Evolutionary conservation across 2,888 invertebrate genomes (phyloP).

Genomic region (Orthosia incerta): DNA sequence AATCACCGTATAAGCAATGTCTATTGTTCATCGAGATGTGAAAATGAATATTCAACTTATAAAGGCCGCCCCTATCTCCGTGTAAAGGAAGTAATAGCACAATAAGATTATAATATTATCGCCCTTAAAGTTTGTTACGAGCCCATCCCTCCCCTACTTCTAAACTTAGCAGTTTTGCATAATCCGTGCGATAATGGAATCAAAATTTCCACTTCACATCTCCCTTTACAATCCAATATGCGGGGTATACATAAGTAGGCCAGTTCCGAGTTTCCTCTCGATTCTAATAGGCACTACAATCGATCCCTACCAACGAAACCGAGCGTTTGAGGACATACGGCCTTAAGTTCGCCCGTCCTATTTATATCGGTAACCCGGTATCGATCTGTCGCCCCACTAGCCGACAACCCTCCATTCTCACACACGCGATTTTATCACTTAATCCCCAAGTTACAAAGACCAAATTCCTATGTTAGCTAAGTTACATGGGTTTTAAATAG

Average conservation of each 20-base stretch:
- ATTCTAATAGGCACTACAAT: slow-evolving; percentile 72
- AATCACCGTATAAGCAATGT: neutral
- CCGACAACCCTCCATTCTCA: slow-evolving; percentile 81
- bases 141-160: slow-evolving; percentile 19
- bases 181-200: slow-evolving; percentile 46
- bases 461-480: slow-evolving; percentile 68
- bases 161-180: slow-evolving; percentile 53
- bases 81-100: slow-evolving; percentile 22
- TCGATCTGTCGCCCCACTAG: slow-evolving; percentile 89
- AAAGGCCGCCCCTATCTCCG: slow-evolving; percentile 25
- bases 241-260: slow-evolving; percentile 56
- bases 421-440: slow-evolving; percentile 78
- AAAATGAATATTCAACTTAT: slow-evolving; percentile 24
- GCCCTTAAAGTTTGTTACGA: slow-evolving; percentile 35
- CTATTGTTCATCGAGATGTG: slow-evolving; percentile 6
- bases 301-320: slow-evolving; percentile 84
- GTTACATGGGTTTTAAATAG: slow-evolving; percentile 76
- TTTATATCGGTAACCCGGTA: slow-evolving; percentile 88
- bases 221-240: slow-evolving; percentile 39
- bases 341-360: slow-evolving; percentile 86
- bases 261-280: slow-evolving; percentile 41
- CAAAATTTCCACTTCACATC: slow-evolving; percentile 45
- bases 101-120: slow-evolving; percentile 52
- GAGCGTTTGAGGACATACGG: slow-evolving; percentile 77
- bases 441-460: slow-evolving; percentile 71